These are phyloP conservation scores for Ramphastos sulfuratus DNA, from an alignment of 2,113 vertebrate species.

Conservation along the genomic window DNA sequence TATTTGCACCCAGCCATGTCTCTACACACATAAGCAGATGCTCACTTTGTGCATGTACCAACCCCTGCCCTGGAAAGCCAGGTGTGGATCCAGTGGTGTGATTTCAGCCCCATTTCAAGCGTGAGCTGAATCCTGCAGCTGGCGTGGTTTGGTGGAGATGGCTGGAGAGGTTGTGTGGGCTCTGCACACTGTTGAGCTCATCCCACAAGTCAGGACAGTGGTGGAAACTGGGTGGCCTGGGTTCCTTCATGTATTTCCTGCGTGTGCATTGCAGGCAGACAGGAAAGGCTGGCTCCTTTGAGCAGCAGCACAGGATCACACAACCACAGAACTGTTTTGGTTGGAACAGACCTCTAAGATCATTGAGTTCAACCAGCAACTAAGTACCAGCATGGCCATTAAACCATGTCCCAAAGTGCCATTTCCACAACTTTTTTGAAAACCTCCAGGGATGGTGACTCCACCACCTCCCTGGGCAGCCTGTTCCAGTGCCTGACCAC, in stretches of 20 bases:
- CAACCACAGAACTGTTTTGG: too few species aligned
- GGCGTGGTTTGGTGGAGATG: rapidly evolving
- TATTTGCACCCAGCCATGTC: rapidly evolving
- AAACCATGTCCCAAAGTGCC: too few species aligned
- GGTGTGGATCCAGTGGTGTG: rapidly evolving
- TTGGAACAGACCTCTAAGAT: too few species aligned
- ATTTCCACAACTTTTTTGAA: too few species aligned
- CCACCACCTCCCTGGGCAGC: too few species aligned
- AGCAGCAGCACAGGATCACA: neutral
- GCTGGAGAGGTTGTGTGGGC: rapidly evolving
- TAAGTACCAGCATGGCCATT: too few species aligned
- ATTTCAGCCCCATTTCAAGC: rapidly evolving
- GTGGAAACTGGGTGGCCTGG: neutral
- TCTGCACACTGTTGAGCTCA: neutral
- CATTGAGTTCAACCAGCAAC: too few species aligned
- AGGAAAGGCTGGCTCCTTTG: neutral
- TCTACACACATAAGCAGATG: rapidly evolving
- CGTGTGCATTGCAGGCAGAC: rapidly evolving
- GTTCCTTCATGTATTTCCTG: neutral
- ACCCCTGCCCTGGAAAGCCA: neutral
- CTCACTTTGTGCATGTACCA: rapidly evolving
- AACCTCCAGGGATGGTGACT: too few species aligned
- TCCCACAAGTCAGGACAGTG: rapidly evolving
- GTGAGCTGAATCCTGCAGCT: neutral
- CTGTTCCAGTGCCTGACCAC: too few species aligned